Evolutionary conservation across 53 echinoderm and acorn worm species (phyloP).

Genomic region (Hippasteria phrygiana): DNA sequence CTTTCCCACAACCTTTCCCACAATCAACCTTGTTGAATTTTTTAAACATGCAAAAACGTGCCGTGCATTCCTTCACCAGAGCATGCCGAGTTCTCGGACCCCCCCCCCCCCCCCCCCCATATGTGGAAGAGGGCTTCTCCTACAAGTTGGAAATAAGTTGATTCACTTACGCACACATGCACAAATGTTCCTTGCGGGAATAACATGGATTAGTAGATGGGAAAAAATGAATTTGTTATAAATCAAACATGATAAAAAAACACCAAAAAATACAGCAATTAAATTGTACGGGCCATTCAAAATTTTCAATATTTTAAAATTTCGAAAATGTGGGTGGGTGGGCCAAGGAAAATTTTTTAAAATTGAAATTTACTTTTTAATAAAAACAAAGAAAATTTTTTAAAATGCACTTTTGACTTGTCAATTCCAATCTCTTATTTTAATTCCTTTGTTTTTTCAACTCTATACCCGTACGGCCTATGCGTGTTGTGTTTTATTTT

Average conservation of each 20-base stretch:
- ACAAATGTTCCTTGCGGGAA: neutral
- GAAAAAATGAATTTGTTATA: neutral
- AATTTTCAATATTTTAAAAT: no score
- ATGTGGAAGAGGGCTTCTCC: neutral
- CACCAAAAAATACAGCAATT: neutral
- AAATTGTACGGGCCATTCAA: no score
- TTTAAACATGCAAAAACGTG: slow-evolving; percentile 22
- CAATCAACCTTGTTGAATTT: neutral
- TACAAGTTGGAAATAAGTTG: neutral
- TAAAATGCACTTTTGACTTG: no score
- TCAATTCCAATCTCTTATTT: no score
- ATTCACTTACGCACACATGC: slow-evolving; percentile 15
- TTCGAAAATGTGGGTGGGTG: no score
- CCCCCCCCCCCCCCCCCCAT: no score
- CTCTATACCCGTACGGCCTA: no score
- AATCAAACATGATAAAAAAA: neutral
- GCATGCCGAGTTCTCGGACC: neutral
- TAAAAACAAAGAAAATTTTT: no score
- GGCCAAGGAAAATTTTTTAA: no score
- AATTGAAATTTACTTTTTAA: no score
- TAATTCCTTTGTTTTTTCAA: no score
- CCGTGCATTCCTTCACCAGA: neutral
- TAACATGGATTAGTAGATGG: neutral
- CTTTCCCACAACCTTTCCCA: neutral
- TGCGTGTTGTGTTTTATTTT: no score